Evolutionary conservation across 2,888 invertebrate species (phyloP).

Genomic region (Agapetus fuscipes): DNA sequence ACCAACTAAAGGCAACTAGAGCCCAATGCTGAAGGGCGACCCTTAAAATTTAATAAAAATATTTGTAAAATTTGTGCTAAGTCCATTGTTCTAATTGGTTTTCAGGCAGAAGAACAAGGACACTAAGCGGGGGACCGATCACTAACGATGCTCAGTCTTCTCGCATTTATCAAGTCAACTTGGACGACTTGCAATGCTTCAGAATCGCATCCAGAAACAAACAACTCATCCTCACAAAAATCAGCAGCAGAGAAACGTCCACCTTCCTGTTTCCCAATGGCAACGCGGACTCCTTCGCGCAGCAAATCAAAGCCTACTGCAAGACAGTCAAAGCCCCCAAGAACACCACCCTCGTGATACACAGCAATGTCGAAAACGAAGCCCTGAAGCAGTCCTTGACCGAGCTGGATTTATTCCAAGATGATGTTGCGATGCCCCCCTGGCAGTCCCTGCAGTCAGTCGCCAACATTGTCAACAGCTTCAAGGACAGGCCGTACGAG

Average conservation of each 20-base stretch:
- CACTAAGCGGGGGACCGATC: constrained; percentile 46
- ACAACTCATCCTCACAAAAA: constrained; percentile 39
- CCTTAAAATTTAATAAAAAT: too few relatives aligned
- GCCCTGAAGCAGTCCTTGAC: constrained; percentile 79
- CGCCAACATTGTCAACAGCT: constrained; percentile 36
- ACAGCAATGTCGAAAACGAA: constrained; percentile 51
- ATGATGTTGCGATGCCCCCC: constrained; percentile 57
- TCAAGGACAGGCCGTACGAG: constrained; percentile 61
- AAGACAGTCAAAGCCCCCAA: constrained; percentile 59
- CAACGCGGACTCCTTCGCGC: constrained; percentile 69
- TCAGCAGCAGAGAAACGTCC: constrained; percentile 50
- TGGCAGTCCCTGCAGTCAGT: constrained; percentile 39
- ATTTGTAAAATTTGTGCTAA: too few relatives aligned
- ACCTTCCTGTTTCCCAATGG: constrained; percentile 84
- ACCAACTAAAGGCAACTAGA: too few relatives aligned
- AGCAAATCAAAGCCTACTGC: constrained; percentile 50
- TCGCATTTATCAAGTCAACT: constrained; percentile 35
- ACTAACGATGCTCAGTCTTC: constrained; percentile 39
- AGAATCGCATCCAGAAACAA: constrained; percentile 36
- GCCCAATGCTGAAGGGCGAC: too few relatives aligned
- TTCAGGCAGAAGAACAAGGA: constrained; percentile 51
- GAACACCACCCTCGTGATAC: constrained; percentile 61
- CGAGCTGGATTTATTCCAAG: constrained; percentile 59
- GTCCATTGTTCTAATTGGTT: too few relatives aligned
- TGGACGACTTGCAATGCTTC: constrained; percentile 37